Conservation (phyloP, 2,113 vertebrate species). For the Marmota flaviventris region DNA sequence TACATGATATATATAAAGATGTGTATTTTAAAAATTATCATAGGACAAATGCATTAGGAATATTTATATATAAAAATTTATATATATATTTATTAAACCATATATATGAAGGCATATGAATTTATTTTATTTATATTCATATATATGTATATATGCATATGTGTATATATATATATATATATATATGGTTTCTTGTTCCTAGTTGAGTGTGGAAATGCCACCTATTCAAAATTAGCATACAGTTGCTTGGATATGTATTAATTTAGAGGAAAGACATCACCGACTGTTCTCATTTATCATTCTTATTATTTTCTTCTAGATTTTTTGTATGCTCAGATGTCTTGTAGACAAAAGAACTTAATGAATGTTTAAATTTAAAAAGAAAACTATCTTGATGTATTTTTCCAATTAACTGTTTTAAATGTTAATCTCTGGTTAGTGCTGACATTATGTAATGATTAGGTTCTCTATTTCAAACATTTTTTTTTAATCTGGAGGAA, state of each 20-base stretch:
- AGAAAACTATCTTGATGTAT: not conserved
- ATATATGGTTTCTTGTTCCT: not conserved
- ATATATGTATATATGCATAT: too few species aligned
- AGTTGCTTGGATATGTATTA: not conserved
- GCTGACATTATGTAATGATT: conserved; percentile 10
- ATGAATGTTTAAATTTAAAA: not conserved
- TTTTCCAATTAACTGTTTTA: not conserved
- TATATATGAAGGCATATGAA: too few species aligned
- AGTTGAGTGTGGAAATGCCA: not conserved
- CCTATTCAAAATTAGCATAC: not conserved
- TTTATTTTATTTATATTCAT: too few species aligned
- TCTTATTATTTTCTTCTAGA: not conserved
- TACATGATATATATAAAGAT: too few species aligned
- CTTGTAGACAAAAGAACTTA: not conserved
- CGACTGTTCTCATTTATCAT: not conserved
- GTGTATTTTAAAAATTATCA: too few species aligned
- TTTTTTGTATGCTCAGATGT: not conserved
- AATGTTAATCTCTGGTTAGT: not conserved
- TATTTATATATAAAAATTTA: too few species aligned
- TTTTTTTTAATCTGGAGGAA: conserved; percentile 11
- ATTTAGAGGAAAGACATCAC: conserved; percentile 21
- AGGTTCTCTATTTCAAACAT: not conserved
- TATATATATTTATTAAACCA: too few species aligned
- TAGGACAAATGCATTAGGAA: too few species aligned
- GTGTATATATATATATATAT: not conserved